Evolutionary conservation across 2,888 invertebrate genomes (phyloP).

Genomic region (Therioaphis trifolii): DNA sequence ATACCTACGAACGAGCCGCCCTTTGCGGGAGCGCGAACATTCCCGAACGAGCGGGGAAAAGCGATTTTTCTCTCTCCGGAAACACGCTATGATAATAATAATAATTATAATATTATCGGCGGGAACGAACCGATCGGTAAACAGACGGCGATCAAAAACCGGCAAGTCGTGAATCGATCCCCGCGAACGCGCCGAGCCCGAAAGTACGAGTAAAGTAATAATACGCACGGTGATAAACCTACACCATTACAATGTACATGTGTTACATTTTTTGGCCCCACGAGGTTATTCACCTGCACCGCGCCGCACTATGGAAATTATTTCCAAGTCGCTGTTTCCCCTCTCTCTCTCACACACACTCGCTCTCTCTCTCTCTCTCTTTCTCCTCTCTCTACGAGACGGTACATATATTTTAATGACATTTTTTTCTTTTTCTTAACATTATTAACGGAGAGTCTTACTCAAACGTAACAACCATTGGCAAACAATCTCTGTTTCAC

Average conservation of each 20-base stretch:
- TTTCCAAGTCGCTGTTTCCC: conserved; percentile 30
- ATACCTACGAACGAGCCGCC: no score
- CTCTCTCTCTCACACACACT: no score
- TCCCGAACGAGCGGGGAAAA: no score
- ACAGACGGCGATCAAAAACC: neutral
- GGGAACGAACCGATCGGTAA: no score
- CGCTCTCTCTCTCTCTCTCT: no score
- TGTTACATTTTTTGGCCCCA: conserved; percentile 9
- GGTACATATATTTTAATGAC: conserved; percentile 49
- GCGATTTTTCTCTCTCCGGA: no score
- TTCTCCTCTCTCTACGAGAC: neutral
- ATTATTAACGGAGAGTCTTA: conserved; percentile 46
- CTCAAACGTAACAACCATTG: conserved; percentile 39
- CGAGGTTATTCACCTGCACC: conserved; percentile 54
- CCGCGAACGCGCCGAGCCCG: neutral
- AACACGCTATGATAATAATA: no score
- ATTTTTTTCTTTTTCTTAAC: conserved; percentile 29
- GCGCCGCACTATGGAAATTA: conserved; percentile 51
- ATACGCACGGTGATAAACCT: no score
- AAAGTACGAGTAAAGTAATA: no score
- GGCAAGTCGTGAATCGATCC: neutral
- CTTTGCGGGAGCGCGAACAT: no score
- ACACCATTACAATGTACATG: neutral
- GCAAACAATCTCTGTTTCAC: conserved; percentile 41
- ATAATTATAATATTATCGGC: no score